Percentiles rank a stretch among this genome's conserved stretches.
Conservation (phyloP, 2,797 vertebrate species). For the Peromyscus nudipes region DNA sequence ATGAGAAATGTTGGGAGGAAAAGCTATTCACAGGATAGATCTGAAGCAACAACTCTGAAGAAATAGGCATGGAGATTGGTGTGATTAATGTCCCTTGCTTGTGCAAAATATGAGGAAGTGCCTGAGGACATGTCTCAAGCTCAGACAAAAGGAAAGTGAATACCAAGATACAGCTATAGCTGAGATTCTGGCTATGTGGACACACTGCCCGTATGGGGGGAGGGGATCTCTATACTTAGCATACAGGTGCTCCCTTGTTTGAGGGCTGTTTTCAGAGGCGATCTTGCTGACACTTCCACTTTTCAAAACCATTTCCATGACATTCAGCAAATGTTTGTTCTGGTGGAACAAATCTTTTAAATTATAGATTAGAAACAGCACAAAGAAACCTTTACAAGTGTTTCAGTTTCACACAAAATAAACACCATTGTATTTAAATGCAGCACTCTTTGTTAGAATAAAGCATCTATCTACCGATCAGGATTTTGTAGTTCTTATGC, state of each 20-base stretch:
- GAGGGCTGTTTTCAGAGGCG: conserved; percentile 1
- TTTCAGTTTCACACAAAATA: conserved; percentile 73
- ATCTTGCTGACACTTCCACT: conserved; percentile 76
- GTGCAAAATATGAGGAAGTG: not conserved
- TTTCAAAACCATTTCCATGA: conserved; percentile 75
- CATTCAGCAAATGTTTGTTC: conserved; percentile 74
- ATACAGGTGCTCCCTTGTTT: conserved; percentile 60
- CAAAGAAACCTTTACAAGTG: conserved; percentile 69
- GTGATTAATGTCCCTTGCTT: conserved; percentile 64
- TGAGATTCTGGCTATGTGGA: not conserved
- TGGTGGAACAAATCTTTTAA: conserved; percentile 79
- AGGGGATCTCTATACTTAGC: not conserved
- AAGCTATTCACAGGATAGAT: conserved; percentile 50
- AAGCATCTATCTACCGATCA: not conserved
- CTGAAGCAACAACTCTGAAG: not conserved
- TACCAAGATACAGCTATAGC: not conserved
- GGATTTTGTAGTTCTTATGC: not conserved
- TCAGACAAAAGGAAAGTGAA: conserved; percentile 9
- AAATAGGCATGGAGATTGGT: conserved; percentile 56
- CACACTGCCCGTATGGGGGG: conserved; percentile 44
- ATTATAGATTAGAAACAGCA: conserved; percentile 80
- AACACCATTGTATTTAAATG: conserved; percentile 57
- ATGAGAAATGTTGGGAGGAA: conserved; percentile 76
- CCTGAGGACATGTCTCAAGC: conserved; percentile 25
- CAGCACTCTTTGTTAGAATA: conserved; percentile 57